Evolutionary conservation across 2,888 invertebrate species (phyloP), one percentile per base, ranked within the genome.

Genomic region (Lasioglossum villosulum): DNA sequence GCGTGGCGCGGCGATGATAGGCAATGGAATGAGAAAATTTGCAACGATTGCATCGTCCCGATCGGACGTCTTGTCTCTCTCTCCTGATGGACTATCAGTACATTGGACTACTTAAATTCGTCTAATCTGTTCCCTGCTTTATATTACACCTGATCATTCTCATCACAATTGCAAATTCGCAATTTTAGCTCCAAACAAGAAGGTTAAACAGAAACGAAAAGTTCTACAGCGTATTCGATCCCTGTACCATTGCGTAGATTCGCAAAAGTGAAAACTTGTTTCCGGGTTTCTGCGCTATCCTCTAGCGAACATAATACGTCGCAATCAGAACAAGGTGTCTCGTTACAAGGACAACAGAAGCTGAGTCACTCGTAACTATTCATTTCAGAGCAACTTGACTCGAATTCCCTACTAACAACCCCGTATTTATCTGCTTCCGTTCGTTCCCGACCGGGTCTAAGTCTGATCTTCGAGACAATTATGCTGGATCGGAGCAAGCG

Each of bases 401-500:
- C 34, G 19, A 27, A 66, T 66, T 8, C 34, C 66, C 30, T 19
- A 66, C 34, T 34, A 66, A 34, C 34, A 66, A 66, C 34, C 34
- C 19, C 30, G 66, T 66, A 66, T 66, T 66, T 66, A 66, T 39
- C 68, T n/a, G 39, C 12, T 56, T 37, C 34, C 74, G 74, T 74
- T 74, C 52, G 34, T 74, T 74, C 74, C 14, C 30, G 34, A 16
- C 10, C 19, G 34, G 34, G 39, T 19, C 10, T 39, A 78, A 37
- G 27, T 39, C 39, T 19, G 63, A 34, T 66, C 66, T 75, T 39
- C 39, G 59, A 72, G 71, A 72, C 81, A 80, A 75, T 80, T 71
- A 73, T 68, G 76, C 42, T n/a, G 52, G 52, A n/a, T n/a, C 23
- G 52, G 52, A 2, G 23, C 45, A 42, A 42, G 63, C 74, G 56